phyloP scores from a whole-genome alignment of 2,797 vertebrate genomes.

The Alfaro cultratus region DNA sequence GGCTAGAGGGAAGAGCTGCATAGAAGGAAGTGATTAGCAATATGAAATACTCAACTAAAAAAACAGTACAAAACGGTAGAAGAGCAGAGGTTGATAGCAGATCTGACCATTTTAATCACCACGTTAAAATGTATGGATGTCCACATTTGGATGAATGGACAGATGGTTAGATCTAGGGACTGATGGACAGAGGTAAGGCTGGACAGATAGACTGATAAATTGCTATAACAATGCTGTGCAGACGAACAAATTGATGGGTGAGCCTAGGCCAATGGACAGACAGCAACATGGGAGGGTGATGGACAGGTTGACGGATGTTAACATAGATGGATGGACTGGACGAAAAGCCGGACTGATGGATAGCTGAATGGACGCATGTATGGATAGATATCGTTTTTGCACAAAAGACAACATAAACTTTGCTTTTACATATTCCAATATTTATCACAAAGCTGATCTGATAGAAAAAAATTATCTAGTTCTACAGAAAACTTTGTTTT shows the following conservation, averaged over 20 bases:
- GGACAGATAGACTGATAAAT: neutral
- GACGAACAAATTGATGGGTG: neutral
- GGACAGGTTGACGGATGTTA: neutral
- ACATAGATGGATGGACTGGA: neutral
- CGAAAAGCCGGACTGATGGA: neutral
- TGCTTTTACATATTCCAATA: neutral
- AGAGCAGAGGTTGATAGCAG: neutral
- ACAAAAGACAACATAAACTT: neutral
- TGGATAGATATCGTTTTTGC: neutral
- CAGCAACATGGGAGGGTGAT: neutral
- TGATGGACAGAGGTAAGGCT: neutral
- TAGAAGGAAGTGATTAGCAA: neutral
- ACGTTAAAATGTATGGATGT: neutral
- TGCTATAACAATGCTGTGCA: neutral
- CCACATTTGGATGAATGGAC: neutral
- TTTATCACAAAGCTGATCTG: neutral
- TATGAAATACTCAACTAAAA: neutral
- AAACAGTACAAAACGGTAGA: neutral
- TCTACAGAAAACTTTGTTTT: neutral
- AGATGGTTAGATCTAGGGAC: neutral
- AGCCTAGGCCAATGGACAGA: neutral
- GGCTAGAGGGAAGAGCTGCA: neutral
- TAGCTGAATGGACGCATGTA: neutral
- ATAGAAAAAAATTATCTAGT: neutral
- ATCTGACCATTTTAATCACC: neutral